Conservation (phyloP, 2,888 invertebrate species). For the Dascillus cervinus region DNA sequence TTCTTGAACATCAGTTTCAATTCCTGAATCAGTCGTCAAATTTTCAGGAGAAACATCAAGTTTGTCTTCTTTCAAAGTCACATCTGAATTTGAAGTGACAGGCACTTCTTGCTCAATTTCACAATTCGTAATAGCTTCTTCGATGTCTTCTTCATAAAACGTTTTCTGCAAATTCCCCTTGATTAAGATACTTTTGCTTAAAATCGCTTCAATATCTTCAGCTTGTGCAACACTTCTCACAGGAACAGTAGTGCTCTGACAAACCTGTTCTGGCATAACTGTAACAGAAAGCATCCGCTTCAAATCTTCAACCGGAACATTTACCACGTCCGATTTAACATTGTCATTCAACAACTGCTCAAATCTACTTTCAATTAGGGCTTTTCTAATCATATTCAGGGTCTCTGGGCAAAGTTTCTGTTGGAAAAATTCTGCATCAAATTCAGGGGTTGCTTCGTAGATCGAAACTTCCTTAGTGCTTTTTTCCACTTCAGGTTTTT, state of each 20-base stretch:
- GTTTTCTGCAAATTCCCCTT: conserved; percentile 4
- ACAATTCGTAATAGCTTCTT: conserved; percentile 4
- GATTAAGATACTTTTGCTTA: neutral
- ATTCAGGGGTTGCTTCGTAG: no score
- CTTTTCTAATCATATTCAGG: conserved; percentile 9
- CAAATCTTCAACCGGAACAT: conserved; percentile 12
- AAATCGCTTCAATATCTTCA: conserved; percentile 2
- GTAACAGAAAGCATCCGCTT: conserved; percentile 12
- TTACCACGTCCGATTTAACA: conserved; percentile 6
- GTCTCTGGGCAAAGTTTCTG: no score
- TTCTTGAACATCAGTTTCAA: no score
- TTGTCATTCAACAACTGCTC: conserved; percentile 21
- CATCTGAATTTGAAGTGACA: conserved; percentile 9
- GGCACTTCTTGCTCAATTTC: conserved; percentile 6
- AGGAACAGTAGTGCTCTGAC: neutral
- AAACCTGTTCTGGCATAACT: conserved; percentile 5
- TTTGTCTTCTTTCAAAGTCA: conserved; percentile 6
- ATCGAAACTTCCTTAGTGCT: conserved; percentile 33
- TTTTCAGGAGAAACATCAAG: no score
- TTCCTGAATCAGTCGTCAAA: no score
- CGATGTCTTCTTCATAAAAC: conserved; percentile 8
- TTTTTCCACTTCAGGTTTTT: conserved; percentile 32
- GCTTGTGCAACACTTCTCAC: conserved; percentile 1
- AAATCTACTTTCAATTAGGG: conserved; percentile 13
- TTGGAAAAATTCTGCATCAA: no score